These are phyloP conservation scores for Acrobasis consociella DNA, from an alignment of 2,888 invertebrate species.

Conservation along the genomic window DNA sequence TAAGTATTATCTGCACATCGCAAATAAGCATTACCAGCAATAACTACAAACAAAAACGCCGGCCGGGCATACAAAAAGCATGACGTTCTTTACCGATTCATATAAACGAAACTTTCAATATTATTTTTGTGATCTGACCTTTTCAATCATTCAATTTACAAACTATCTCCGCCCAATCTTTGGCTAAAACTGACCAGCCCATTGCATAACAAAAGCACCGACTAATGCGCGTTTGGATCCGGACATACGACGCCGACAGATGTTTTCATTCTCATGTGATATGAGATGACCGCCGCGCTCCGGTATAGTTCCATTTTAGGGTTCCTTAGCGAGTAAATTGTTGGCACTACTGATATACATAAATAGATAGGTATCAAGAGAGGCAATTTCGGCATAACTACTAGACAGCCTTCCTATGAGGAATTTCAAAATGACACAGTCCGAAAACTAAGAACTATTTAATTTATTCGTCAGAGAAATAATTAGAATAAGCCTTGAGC, in stretches of 20 bases:
- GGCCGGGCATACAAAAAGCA: no score
- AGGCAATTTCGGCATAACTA: no score
- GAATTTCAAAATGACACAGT: no score
- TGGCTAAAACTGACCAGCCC: slow-evolving; percentile 14
- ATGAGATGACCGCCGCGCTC: slow-evolving; percentile 54
- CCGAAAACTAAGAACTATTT: no score
- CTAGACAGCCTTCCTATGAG: no score
- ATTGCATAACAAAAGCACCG: slow-evolving; percentile 51
- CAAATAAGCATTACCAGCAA: no score
- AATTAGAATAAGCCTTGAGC: no score
- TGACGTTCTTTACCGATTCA: no score
- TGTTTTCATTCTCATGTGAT: slow-evolving; percentile 77
- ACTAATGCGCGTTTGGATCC: slow-evolving; percentile 44
- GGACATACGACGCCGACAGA: slow-evolving; percentile 71
- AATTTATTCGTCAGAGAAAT: no score
- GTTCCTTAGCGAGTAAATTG: background rate
- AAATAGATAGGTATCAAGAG: no score
- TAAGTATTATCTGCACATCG: no score
- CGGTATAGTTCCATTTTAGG: background rate
- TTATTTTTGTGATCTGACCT: background rate
- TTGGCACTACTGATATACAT: background rate
- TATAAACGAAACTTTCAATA: background rate
- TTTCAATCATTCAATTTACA: slow-evolving; percentile 37
- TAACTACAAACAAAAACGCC: no score
- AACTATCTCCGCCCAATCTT: slow-evolving; percentile 17